Conservation (phyloP, 2,797 vertebrate species). For the Vespertilio murinus region DNA sequence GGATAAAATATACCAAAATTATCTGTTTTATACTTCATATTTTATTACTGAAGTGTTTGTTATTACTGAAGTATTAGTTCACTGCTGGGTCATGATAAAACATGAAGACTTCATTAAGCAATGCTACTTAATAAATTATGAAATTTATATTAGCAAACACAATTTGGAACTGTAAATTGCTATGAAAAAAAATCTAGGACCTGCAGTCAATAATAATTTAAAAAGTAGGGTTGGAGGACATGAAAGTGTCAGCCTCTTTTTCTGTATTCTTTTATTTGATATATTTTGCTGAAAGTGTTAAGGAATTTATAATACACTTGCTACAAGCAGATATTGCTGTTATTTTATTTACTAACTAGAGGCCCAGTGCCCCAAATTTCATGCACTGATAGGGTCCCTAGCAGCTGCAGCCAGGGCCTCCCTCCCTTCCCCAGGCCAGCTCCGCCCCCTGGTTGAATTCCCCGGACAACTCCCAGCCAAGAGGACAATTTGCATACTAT, state of each 20-base stretch:
- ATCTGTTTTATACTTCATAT: background rate
- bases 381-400: too few species aligned
- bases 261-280: background rate
- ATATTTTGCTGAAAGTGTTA: background rate
- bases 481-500: too few species aligned
- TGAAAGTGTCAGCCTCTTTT: background rate
- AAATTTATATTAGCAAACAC: background rate
- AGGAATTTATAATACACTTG: background rate
- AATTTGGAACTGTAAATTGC: constrained; percentile 24
- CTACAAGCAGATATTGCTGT: background rate
- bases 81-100: background rate
- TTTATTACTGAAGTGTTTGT: background rate
- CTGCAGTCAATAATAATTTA: background rate
- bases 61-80: background rate
- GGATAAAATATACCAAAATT: background rate
- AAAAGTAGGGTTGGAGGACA: background rate
- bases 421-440: too few species aligned
- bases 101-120: background rate
- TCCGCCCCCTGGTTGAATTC: too few species aligned
- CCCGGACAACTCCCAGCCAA: too few species aligned
- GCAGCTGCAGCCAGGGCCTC: too few species aligned
- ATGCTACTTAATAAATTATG: background rate
- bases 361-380: too few species aligned
- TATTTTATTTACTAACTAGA: background rate
- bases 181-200: background rate